Evolutionary conservation across 2,888 invertebrate genomes (phyloP).

Genomic region (Poecilus cupreus): DNA sequence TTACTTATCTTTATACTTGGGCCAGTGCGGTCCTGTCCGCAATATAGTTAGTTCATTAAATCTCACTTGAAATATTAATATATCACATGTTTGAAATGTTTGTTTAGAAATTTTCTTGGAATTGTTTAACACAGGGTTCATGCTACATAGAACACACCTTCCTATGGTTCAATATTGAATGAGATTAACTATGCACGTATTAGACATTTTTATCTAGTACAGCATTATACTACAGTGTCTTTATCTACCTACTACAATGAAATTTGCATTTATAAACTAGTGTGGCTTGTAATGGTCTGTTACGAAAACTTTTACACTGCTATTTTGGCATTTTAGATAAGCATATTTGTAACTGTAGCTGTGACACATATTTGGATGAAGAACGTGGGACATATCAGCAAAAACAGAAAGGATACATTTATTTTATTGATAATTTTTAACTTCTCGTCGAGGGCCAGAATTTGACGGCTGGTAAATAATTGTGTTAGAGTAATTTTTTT

Average conservation of each 20-base stretch:
- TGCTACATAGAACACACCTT: neutral
- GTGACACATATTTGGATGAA: too few species aligned
- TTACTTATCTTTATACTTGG: too few species aligned
- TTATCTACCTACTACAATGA: conserved; percentile 9
- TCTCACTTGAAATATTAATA: conserved; percentile 35
- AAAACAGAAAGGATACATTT: too few species aligned
- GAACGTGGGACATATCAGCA: too few species aligned
- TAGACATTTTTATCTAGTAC: conserved; percentile 6
- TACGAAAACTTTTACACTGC: neutral
- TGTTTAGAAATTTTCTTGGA: conserved; percentile 37
- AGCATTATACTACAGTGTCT: conserved; percentile 1
- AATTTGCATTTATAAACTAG: conserved; percentile 1
- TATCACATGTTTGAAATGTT: conserved; percentile 28
- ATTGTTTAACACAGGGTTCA: neutral
- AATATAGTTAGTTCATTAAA: conserved; percentile 13
- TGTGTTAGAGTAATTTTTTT: too few species aligned
- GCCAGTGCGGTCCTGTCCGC: neutral
- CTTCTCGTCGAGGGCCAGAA: too few species aligned
- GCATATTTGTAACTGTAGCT: neutral
- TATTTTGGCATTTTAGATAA: neutral
- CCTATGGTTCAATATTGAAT: neutral
- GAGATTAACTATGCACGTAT: conserved; percentile 23
- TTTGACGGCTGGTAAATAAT: too few species aligned
- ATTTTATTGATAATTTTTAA: too few species aligned
- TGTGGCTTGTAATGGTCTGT: neutral